Base-by-base conservation (phyloP, 2,113 vertebrate species). In the Callorhinus ursinus region DNA sequence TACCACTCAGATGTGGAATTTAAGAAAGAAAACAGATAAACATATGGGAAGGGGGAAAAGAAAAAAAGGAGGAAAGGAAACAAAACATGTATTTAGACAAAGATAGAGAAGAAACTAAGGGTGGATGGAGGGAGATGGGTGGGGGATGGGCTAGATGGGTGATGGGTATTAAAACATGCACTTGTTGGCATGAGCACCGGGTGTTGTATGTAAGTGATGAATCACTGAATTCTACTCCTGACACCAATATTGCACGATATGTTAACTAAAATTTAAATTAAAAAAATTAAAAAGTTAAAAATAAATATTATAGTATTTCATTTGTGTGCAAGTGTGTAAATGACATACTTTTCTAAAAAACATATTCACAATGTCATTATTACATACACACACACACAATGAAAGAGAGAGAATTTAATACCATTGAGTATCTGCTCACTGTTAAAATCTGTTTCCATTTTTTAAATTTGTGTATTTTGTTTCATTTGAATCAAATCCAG, bases 401-500 rank as follows among this genome's bases (percentile, higher is more conserved):
- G 5, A 39, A 10, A 53, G 12, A 57, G 0, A 51, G 11, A 51
- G 36, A 79, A 85, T 55, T 71, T 42, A 51, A 89, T 3, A 61
- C 28, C 18, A 39, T 85, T 53, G 89, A 74, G 19, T 81, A 22
- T 46, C 39, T 33, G 18, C 21, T 92, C 65, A 80, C 63, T 80
- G 19, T 67, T 61, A 79, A 94, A 92, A 79, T 71, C 72, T 88
- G 5, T 63, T 88, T 59, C 21, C 10, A 21, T 77, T 93, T 84
- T n/a, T 46, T 11, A 55, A 77, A 71, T 77, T 6, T 76, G 13
- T 71, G 59, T 21, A 16, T 81, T 65, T 72, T 84, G 9, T n/a
- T 85, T 71, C 59, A 10, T 77, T 71, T n/a, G 49, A 49, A 88
- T 94, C 28, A 96, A 96, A 94, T 76, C 46, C 11, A 96, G 57